These are phyloP conservation scores for Falco novaeseelandiae DNA, from an alignment of 2,797 vertebrate species.

Conservation along the genomic window DNA sequence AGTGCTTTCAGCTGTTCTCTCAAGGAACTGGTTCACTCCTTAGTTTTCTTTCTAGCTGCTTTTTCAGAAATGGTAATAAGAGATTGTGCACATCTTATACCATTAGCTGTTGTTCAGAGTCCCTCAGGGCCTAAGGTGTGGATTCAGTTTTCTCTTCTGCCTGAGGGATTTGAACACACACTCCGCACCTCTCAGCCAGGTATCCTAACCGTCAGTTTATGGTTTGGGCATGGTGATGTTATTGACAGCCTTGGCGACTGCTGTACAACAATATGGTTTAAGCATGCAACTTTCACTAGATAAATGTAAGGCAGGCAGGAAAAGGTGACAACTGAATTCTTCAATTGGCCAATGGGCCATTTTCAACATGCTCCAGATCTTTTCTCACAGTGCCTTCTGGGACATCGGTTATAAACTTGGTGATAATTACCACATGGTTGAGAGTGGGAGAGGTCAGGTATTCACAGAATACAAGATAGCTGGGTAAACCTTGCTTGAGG, in stretches of 20 bases:
- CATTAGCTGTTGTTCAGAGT: neutral
- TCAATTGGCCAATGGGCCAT: accelerated
- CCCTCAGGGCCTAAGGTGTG: neutral
- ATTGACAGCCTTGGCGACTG: neutral
- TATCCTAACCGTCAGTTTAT: neutral
- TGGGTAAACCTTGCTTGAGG: neutral
- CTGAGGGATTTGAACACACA: neutral
- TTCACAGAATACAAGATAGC: neutral
- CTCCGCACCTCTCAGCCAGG: neutral
- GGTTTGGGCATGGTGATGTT: neutral
- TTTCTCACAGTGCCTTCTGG: neutral
- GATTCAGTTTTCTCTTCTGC: neutral
- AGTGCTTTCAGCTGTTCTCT: neutral
- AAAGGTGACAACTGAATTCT: neutral
- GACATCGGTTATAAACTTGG: neutral
- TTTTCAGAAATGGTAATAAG: neutral
- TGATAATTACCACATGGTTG: neutral
- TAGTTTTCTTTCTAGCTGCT: neutral
- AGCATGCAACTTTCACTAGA: neutral
- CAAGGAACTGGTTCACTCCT: neutral
- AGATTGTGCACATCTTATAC: neutral
- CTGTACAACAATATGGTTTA: neutral
- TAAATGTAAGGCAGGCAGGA: neutral
- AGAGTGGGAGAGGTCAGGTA: neutral
- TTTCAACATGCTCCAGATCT: neutral